A percentile compares a stretch with the other conserved stretches of the same genome.
phyloP scores from a whole-genome alignment of 2,113 vertebrate species.

The Pongo pygmaeus region DNA sequence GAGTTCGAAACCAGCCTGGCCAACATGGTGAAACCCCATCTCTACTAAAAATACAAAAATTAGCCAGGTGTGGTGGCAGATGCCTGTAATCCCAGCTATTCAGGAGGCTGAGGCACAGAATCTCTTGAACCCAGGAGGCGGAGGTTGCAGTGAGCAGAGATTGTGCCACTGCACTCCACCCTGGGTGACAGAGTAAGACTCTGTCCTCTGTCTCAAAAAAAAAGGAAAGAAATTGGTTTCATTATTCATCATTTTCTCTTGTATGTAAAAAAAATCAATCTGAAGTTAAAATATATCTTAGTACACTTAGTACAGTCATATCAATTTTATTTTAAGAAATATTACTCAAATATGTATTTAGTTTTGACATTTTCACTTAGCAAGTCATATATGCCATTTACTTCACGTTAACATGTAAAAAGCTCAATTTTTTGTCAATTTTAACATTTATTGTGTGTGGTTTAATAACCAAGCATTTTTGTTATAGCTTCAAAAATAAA shows the following conservation, averaged over 20 bases:
- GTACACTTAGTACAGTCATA: not conserved
- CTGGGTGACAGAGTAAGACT: no score
- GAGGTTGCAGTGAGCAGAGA: no score
- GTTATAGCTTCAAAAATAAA: constrained; percentile 2
- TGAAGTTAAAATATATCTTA: constrained; percentile 36
- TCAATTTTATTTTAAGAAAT: constrained; percentile 1
- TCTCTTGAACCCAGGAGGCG: no score
- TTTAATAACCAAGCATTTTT: not conserved
- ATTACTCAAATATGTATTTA: not conserved
- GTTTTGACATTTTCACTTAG: constrained; percentile 25
- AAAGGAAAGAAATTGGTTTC: not conserved
- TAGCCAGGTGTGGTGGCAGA: no score
- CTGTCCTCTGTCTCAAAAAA: no score
- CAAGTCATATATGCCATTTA: not conserved
- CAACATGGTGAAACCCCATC: no score
- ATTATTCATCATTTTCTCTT: not conserved
- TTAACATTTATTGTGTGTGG: not conserved
- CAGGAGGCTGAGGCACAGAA: no score
- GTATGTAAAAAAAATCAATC: not conserved
- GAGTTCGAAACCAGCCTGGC: no score
- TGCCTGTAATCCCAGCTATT: no score
- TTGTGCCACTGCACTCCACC: no score
- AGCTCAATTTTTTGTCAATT: not conserved
- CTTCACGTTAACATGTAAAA: not conserved
- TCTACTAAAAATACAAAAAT: no score